These are phyloP conservation scores for Glyptemys insculpta DNA, from an alignment of 2,797 vertebrate species.

Conservation along the genomic window DNA sequence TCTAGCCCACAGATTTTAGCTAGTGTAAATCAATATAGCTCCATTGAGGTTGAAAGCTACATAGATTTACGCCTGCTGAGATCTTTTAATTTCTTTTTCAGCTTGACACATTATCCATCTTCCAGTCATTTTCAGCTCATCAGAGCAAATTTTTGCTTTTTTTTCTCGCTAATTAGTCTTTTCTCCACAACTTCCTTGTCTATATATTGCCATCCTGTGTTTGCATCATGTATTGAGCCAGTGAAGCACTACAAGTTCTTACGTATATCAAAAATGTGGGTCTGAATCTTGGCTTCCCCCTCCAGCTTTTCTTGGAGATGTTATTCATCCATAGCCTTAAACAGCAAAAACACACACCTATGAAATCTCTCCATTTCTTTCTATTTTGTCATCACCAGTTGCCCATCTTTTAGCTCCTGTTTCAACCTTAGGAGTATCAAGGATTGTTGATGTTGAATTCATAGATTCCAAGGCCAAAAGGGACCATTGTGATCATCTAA, in stretches of 20 bases:
- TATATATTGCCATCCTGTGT: not conserved
- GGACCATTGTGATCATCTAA: too few species aligned
- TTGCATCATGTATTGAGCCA: not conserved
- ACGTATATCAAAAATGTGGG: slow-evolving; percentile 2
- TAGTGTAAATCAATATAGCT: not conserved
- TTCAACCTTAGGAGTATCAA: not conserved
- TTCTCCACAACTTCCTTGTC: not conserved
- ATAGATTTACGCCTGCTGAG: not conserved
- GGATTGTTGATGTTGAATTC: not conserved
- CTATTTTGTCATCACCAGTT: not conserved
- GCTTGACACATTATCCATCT: slow-evolving; percentile 1
- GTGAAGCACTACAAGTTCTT: slow-evolving; percentile 10
- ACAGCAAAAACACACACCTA: not conserved
- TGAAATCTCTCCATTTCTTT: not conserved
- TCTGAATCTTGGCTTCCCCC: not conserved
- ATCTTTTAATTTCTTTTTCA: slow-evolving; percentile 62
- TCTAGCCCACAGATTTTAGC: not conserved
- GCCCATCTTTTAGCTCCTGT: not conserved
- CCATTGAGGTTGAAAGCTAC: too few species aligned
- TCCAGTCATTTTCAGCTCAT: not conserved
- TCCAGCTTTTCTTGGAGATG: not conserved
- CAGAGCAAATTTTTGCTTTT: slow-evolving; percentile 39
- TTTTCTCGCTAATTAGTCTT: not conserved
- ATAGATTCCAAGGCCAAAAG: too few species aligned
- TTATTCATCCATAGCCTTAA: not conserved